Conservation (phyloP, 2,888 invertebrate genomes). For the Panorpa germanica region DNA sequence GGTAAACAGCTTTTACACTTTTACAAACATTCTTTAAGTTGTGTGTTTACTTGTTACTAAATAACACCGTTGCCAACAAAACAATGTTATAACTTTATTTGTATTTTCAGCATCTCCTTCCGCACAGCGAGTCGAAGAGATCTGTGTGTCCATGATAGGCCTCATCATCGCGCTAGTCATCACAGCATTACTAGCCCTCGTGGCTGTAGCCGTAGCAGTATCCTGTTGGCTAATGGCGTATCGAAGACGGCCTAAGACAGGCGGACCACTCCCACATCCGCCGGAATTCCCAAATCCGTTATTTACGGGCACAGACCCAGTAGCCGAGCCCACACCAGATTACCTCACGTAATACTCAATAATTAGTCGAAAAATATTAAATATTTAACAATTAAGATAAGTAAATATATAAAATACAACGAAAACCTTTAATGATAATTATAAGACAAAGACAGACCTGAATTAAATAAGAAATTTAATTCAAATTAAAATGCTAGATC, state of each 20-base stretch:
- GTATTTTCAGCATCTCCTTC: slow-evolving; percentile 16
- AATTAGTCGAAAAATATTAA: too few relatives aligned
- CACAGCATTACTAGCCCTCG: slow-evolving; percentile 77
- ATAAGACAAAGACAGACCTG: too few relatives aligned
- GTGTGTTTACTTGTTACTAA: slow-evolving; percentile 3
- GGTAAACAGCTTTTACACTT: slow-evolving; percentile 26
- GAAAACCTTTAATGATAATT: too few relatives aligned
- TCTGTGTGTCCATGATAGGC: slow-evolving; percentile 86
- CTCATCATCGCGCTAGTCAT: slow-evolving; percentile 83
- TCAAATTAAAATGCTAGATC: too few relatives aligned
- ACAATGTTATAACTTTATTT: slow-evolving; percentile 7
- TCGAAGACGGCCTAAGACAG: slow-evolving; percentile 66
- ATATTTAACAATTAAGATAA: too few relatives aligned
- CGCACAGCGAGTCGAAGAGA: slow-evolving; percentile 48
- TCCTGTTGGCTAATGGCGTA: slow-evolving; percentile 94
- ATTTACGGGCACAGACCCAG: slow-evolving; percentile 65
- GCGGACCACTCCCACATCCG: slow-evolving; percentile 84
- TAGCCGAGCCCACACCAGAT: slow-evolving; percentile 67
- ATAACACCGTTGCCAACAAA: not conserved
- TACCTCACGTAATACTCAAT: slow-evolving; percentile 50
- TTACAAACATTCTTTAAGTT: not conserved
- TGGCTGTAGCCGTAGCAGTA: slow-evolving; percentile 85
- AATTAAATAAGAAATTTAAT: too few relatives aligned
- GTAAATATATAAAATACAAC: too few relatives aligned
- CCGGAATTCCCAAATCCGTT: slow-evolving; percentile 90